Percentiles rank a stretch among this genome's conserved stretches.
phyloP scores from a whole-genome alignment of 2,888 invertebrate genomes.

The Ernsta delagoae region DNA sequence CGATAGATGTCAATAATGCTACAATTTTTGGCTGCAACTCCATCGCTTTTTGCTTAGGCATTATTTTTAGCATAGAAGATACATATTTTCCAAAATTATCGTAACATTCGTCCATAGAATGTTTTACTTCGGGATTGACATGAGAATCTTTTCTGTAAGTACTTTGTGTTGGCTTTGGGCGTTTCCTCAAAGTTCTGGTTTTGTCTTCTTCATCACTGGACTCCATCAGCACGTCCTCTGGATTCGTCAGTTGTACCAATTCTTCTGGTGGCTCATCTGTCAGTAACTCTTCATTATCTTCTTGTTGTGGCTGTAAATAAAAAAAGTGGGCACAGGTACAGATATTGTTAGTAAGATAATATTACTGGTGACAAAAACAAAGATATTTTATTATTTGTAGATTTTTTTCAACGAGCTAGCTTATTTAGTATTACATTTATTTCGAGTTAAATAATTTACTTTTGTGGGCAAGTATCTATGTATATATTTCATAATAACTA shows the following conservation, averaged over 20 bases:
- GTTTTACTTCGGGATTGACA: background rate
- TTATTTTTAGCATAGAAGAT: slow-evolving; percentile 51
- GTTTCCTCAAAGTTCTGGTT: background rate
- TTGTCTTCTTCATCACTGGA: background rate
- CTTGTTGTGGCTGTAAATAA: background rate
- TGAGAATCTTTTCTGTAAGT: too few species aligned
- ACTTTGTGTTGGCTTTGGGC: background rate
- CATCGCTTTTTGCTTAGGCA: slow-evolving; percentile 52
- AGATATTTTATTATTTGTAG: too few species aligned
- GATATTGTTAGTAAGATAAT: too few species aligned
- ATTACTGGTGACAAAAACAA: too few species aligned
- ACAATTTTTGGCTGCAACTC: slow-evolving; percentile 52
- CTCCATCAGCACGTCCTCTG: background rate
- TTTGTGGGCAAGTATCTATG: too few species aligned
- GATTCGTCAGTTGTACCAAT: background rate
- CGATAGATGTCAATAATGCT: slow-evolving; percentile 22
- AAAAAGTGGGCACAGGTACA: background rate
- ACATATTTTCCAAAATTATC: slow-evolving; percentile 38
- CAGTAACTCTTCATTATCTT: background rate
- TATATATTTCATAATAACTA: too few species aligned
- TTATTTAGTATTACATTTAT: too few species aligned
- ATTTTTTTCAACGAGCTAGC: too few species aligned
- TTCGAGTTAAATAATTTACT: too few species aligned
- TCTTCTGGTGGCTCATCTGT: background rate
- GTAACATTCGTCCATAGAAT: background rate